phyloP scores from a whole-genome alignment of 2,797 vertebrate genomes.

The Microcaecilia unicolor region DNA sequence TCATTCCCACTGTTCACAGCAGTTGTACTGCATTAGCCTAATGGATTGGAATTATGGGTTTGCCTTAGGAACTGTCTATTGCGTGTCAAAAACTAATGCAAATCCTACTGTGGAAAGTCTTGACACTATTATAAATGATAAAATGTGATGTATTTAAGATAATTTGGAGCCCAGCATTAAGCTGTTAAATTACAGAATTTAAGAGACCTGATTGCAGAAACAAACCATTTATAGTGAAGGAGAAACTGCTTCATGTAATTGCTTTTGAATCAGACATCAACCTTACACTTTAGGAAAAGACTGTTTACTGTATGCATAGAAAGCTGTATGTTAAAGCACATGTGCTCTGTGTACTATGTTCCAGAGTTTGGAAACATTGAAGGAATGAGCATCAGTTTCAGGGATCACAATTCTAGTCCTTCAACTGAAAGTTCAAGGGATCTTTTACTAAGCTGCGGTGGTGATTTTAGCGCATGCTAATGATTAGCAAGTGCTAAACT shows the following conservation, averaged over 20 bases:
- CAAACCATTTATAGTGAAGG: background rate
- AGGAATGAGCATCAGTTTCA: too few species aligned
- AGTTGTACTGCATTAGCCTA: conserved; percentile 50
- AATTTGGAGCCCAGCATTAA: background rate
- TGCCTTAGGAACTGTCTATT: conserved; percentile 38
- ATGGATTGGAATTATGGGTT: conserved; percentile 48
- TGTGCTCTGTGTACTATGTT: too few species aligned
- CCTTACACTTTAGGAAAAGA: too few species aligned
- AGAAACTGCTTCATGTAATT: background rate
- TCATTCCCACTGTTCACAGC: conserved; percentile 33
- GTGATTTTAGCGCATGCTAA: too few species aligned
- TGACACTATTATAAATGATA: conserved; percentile 35
- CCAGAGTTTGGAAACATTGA: too few species aligned
- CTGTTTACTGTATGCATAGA: too few species aligned
- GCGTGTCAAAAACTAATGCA: conserved; percentile 36
- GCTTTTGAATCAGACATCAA: too few species aligned
- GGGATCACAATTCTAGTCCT: too few species aligned
- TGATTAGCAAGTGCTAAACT: too few species aligned
- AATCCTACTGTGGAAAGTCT: conserved; percentile 35
- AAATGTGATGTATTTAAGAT: conserved; percentile 23
- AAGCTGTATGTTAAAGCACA: too few species aligned
- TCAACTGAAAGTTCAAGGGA: too few species aligned
- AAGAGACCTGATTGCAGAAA: background rate
- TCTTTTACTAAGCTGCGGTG: too few species aligned
- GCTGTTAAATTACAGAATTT: background rate